phyloP scores from a whole-genome alignment of 2,113 vertebrate species.

The Callipepla californica region DNA sequence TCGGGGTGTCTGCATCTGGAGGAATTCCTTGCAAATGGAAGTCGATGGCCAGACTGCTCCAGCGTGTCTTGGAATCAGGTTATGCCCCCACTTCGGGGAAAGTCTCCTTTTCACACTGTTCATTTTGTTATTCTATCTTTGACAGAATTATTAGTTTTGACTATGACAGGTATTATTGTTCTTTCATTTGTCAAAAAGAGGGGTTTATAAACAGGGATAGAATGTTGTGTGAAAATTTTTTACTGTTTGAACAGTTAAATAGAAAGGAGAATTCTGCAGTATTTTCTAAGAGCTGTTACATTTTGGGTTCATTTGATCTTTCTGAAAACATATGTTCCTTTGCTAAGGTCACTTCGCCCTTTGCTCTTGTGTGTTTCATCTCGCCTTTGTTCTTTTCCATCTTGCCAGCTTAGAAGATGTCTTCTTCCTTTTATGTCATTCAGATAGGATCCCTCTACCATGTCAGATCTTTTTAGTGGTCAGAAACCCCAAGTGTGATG shows the following conservation, averaged over 20 bases:
- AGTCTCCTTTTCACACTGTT: not conserved
- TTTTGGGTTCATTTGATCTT: conserved; percentile 14
- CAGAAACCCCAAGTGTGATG: not conserved
- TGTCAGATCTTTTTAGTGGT: not conserved
- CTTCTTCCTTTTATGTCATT: not conserved
- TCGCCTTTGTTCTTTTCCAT: conserved; percentile 33
- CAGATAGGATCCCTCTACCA: not conserved
- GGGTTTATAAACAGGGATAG: not conserved
- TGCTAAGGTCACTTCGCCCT: conserved; percentile 34
- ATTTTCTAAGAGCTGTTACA: not conserved
- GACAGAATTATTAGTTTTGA: not conserved
- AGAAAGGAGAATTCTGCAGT: not conserved
- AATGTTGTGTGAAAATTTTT: not conserved
- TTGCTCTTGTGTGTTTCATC: conserved; percentile 24
- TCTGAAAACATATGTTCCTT: conserved; percentile 20
- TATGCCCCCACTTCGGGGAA: not conserved
- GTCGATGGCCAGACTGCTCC: not conserved
- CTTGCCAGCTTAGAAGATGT: not conserved
- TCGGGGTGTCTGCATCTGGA: not conserved
- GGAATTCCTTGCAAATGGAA: not conserved
- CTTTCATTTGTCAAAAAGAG: not conserved
- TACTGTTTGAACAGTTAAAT: not conserved
- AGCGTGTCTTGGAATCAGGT: not conserved
- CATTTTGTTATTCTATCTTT: not conserved
- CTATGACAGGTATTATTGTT: not conserved